These are phyloP conservation scores for Psilanteris sp. DNA, from an alignment of 1,140 invertebrate species.

Conservation along the genomic window DNA sequence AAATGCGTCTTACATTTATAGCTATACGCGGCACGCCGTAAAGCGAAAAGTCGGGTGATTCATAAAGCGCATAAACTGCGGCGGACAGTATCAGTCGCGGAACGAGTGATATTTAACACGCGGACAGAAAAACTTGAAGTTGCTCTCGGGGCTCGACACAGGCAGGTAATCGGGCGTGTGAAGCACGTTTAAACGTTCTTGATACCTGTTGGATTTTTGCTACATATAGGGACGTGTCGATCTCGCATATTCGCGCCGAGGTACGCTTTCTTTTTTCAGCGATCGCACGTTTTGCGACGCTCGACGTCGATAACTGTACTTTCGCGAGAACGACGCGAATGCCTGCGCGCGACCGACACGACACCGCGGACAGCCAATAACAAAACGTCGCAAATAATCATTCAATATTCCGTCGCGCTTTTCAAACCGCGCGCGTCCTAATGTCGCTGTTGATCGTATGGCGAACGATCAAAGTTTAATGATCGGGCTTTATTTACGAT, in stretches of 20 bases:
- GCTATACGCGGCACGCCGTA: conserved; percentile 36
- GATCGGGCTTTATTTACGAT: conserved; percentile 9
- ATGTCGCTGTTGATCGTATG: no score
- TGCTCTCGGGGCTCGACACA: conserved; percentile 40
- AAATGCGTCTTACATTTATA: conserved; percentile 59
- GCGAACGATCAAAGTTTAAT: neutral
- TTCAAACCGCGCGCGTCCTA: no score
- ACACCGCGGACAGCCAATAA: no score
- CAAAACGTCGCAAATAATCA: no score
- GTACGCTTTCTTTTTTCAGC: conserved; percentile 48
- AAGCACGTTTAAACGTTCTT: conserved; percentile 69
- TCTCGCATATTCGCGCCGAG: conserved; percentile 57
- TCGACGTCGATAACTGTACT: conserved; percentile 6
- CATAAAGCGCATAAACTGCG: conserved; percentile 58
- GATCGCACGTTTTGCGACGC: conserved; percentile 9
- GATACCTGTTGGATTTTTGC: conserved; percentile 70
- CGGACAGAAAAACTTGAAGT: conserved; percentile 62
- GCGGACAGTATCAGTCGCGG: conserved; percentile 55
- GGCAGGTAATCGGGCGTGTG: conserved; percentile 66
- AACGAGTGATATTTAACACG: conserved; percentile 64
- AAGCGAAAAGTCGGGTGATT: conserved; percentile 53
- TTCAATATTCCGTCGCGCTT: no score
- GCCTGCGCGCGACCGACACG: no score
- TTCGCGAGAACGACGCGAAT: no score
- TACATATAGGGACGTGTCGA: conserved; percentile 62